Evolutionary conservation across 1,140 invertebrate species (phyloP).

Genomic region (Nilaparvata lugens): DNA sequence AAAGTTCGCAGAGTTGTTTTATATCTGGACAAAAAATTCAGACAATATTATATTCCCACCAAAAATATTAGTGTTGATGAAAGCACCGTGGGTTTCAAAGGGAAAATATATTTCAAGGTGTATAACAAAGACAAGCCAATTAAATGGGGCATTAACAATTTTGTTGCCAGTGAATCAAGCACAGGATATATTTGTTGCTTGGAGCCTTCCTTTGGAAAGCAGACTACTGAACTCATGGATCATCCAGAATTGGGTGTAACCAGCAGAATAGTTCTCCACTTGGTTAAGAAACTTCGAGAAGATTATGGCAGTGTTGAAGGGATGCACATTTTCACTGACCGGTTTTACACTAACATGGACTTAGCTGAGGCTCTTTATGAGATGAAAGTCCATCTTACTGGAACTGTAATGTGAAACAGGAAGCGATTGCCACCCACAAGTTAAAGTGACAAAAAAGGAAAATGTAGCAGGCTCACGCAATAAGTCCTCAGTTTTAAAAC

Average conservation of each 20-base stretch:
- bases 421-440: neutral
- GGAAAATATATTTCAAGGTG: neutral
- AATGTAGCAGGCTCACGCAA: neutral
- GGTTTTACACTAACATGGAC: neutral
- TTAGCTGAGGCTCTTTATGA: neutral
- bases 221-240: neutral
- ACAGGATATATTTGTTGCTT: neutral
- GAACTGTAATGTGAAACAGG: neutral
- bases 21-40: constrained; percentile 12
- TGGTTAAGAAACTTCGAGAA: neutral
- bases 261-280: neutral
- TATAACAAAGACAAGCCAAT: too few relatives aligned
- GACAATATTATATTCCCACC: constrained; percentile 5
- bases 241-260: neutral
- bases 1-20: constrained; percentile 1
- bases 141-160: neutral
- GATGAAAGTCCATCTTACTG: neutral
- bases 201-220: neutral
- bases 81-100: constrained; percentile 9
- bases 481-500: neutral
- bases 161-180: neutral
- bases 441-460: neutral
- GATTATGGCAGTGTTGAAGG: neutral
- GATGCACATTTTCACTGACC: neutral
- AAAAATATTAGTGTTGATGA: constrained; percentile 9